phyloP scores from a whole-genome alignment of 2,797 vertebrate species.

The Kryptopterus vitreolus region DNA sequence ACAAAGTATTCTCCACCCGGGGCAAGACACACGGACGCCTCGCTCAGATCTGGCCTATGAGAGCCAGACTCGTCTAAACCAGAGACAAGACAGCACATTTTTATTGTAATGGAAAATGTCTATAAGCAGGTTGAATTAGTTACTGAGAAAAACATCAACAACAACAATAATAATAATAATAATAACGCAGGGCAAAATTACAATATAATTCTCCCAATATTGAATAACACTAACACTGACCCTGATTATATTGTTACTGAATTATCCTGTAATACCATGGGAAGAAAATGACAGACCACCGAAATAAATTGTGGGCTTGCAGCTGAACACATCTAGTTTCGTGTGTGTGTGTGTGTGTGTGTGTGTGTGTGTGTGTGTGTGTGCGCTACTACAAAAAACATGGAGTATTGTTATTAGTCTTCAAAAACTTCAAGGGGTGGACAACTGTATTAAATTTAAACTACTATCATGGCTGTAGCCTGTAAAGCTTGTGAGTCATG shows the following conservation, averaged over 20 bases:
- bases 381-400: background rate
- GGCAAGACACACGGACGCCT: constrained; percentile 81
- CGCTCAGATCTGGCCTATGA: constrained; percentile 80
- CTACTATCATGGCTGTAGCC: too few species aligned
- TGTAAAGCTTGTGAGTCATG: background rate
- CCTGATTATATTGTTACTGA: background rate
- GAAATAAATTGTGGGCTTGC: background rate
- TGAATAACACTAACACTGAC: background rate
- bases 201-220: background rate
- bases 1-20: constrained; percentile 86
- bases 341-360: background rate
- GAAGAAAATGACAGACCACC: background rate
- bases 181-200: background rate
- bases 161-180: too few species aligned
- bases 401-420: background rate
- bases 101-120: background rate
- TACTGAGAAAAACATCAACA: background rate
- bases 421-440: background rate
- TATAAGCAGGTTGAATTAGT: background rate
- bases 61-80: constrained; percentile 51
- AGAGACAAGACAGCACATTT: background rate
- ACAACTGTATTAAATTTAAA: background rate
- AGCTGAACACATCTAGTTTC: background rate
- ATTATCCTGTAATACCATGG: background rate
- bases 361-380: too few species aligned